These are phyloP conservation scores for Sitophilus oryzae DNA, from an alignment of 1,140 invertebrate species.

Conservation along the genomic window DNA sequence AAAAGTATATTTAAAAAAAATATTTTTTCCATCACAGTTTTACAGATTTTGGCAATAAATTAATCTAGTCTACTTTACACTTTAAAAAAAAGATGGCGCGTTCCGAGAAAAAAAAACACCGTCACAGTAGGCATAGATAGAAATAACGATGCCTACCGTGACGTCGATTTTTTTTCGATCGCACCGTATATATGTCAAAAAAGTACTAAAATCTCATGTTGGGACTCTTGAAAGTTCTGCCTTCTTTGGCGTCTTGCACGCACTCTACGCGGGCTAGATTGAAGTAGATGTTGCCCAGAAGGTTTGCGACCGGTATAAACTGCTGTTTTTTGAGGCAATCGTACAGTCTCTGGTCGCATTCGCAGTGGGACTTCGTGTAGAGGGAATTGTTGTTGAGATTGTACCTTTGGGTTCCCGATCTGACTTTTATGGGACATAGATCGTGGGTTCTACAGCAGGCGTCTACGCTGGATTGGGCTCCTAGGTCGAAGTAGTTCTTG, in stretches of 20 bases:
- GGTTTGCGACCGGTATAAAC: slow-evolving; percentile 58
- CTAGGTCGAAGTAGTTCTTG: slow-evolving; percentile 74
- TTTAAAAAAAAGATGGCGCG: too few relatives aligned
- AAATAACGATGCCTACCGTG: too few relatives aligned
- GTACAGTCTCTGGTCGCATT: slow-evolving; percentile 75
- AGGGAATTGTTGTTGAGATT: slow-evolving; percentile 76
- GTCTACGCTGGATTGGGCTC: slow-evolving; percentile 63
- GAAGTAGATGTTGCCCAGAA: slow-evolving; percentile 84
- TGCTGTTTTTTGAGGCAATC: slow-evolving; percentile 70
- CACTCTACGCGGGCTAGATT: slow-evolving; percentile 76
- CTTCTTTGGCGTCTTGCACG: slow-evolving; percentile 54
- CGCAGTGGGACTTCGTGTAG: slow-evolving; percentile 84
- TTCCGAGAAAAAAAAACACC: too few relatives aligned
- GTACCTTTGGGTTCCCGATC: slow-evolving; percentile 66
- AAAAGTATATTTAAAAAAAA: too few relatives aligned
- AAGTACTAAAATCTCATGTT: too few relatives aligned
- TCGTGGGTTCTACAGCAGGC: slow-evolving; percentile 82
- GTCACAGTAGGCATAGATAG: too few relatives aligned
- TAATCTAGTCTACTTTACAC: too few relatives aligned
- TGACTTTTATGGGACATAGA: slow-evolving; percentile 69
- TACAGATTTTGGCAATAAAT: too few relatives aligned
- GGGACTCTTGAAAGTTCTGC: slow-evolving; percentile 34
- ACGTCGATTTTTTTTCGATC: too few relatives aligned
- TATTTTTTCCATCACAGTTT: too few relatives aligned
- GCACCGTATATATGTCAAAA: too few relatives aligned